Percentiles rank a stretch among this genome's conserved stretches.
These are phyloP conservation scores for Podargus strigoides DNA, from an alignment of 2,797 vertebrate species.

Conservation along the genomic window DNA sequence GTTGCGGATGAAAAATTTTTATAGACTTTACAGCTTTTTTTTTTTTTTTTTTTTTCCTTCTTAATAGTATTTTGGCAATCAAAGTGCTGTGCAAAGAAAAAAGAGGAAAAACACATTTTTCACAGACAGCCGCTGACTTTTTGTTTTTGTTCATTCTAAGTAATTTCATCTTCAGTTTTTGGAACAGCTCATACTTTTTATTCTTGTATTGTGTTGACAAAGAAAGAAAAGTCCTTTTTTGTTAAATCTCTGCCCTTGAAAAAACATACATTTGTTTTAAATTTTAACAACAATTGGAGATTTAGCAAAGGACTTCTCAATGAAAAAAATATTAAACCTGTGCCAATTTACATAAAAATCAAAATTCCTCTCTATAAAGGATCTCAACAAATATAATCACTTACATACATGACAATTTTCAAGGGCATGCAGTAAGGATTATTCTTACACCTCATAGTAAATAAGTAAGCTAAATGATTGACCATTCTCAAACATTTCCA, in stretches of 20 bases:
- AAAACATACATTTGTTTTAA: slow-evolving; percentile 63
- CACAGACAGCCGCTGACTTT: slow-evolving; percentile 1
- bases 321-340: neutral
- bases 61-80: neutral
- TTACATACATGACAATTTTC: slow-evolving; percentile 8
- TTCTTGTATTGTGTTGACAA: slow-evolving; percentile 46
- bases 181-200: slow-evolving; percentile 36
- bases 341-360: slow-evolving; percentile 60
- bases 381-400: slow-evolving; percentile 41
- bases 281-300: slow-evolving; percentile 55
- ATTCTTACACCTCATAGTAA: neutral
- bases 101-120: neutral
- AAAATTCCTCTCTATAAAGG: slow-evolving; percentile 58
- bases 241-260: slow-evolving; percentile 22
- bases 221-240: slow-evolving; percentile 13
- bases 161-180: slow-evolving; percentile 52
- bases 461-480: slow-evolving; percentile 1
- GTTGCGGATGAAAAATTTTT: neutral
- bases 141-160: neutral
- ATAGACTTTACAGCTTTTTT: neutral
- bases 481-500: neutral
- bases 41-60: neutral
- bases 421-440: neutral
- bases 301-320: slow-evolving; percentile 57
- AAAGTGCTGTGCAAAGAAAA: neutral